Conservation (phyloP, 1,140 invertebrate genomes). For the Drosophila miranda region DNA sequence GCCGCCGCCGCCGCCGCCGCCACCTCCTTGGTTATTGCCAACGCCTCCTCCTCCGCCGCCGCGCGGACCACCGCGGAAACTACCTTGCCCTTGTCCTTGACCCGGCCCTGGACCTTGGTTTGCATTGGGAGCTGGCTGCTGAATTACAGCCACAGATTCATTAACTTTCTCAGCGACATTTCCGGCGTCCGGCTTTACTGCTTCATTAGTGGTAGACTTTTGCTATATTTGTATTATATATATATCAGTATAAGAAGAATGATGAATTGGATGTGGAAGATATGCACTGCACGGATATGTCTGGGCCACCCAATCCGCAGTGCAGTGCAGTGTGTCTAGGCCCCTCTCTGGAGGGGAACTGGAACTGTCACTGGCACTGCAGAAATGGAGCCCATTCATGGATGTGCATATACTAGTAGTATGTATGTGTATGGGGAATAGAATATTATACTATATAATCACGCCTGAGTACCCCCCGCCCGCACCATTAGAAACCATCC, state of each 20-base stretch:
- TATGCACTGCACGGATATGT: too few species aligned
- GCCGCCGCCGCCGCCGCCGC: not conserved
- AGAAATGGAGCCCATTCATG: too few species aligned
- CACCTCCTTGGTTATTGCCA: slow-evolving; percentile 2
- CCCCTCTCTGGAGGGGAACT: too few species aligned
- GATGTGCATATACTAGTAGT: not conserved
- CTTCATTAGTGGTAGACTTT: slow-evolving; percentile 45
- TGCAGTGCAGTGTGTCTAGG: too few species aligned
- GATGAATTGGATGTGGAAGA: too few species aligned
- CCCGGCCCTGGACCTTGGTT: slow-evolving; percentile 16
- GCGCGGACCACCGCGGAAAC: slow-evolving; percentile 26
- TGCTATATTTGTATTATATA: slow-evolving; percentile 41
- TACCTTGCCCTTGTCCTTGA: slow-evolving; percentile 11
- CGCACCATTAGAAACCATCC: too few species aligned
- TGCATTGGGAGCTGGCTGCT: slow-evolving; percentile 16
- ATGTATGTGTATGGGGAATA: not conserved
- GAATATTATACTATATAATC: not conserved
- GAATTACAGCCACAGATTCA: slow-evolving; percentile 27
- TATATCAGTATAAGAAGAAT: slow-evolving; percentile 12
- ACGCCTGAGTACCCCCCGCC: too few species aligned
- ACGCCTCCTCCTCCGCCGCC: slow-evolving; percentile 17
- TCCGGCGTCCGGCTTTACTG: slow-evolving; percentile 43
- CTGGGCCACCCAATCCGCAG: not conserved
- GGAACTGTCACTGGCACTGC: too few species aligned
- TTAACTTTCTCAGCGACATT: slow-evolving; percentile 42